These are phyloP conservation scores for Oreocharis arfaki DNA, from an alignment of 2,113 vertebrate genomes.

Conservation along the genomic window DNA sequence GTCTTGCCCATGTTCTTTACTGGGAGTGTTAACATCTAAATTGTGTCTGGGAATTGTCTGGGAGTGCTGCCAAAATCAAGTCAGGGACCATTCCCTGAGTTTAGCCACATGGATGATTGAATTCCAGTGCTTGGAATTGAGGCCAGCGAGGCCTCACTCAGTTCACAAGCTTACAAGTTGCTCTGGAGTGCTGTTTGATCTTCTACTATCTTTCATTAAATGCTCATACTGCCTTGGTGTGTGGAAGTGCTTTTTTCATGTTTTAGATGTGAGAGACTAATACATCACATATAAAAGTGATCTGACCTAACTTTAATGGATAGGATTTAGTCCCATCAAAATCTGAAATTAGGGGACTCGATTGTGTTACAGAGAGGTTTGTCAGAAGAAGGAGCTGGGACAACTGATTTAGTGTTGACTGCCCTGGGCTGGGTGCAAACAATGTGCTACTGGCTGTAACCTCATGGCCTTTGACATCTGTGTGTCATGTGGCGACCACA, in stretches of 20 bases:
- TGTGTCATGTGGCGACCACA: fast-evolving
- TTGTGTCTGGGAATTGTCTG: background rate
- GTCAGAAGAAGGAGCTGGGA: background rate
- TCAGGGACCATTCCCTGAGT: background rate
- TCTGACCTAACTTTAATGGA: background rate
- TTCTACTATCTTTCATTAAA: background rate
- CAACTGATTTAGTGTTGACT: background rate
- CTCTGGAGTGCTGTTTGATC: background rate
- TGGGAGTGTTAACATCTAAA: background rate
- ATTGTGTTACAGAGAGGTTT: background rate
- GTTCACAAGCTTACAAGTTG: background rate
- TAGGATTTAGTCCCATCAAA: background rate
- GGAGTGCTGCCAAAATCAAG: background rate
- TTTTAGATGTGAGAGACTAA: background rate
- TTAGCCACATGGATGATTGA: fast-evolving
- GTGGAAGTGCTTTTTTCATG: background rate
- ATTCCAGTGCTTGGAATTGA: background rate
- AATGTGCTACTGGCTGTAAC: background rate
- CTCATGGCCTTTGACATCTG: background rate
- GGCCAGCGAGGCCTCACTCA: background rate
- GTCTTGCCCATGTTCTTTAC: background rate
- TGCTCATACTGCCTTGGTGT: background rate
- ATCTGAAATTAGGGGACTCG: background rate
- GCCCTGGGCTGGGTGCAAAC: background rate
- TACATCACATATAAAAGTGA: background rate